A percentile compares a stretch with the other conserved stretches of the same genome.
Evolutionary conservation across 2,888 invertebrate genomes (phyloP).

Genomic region (Amblyjoppa proteus): DNA sequence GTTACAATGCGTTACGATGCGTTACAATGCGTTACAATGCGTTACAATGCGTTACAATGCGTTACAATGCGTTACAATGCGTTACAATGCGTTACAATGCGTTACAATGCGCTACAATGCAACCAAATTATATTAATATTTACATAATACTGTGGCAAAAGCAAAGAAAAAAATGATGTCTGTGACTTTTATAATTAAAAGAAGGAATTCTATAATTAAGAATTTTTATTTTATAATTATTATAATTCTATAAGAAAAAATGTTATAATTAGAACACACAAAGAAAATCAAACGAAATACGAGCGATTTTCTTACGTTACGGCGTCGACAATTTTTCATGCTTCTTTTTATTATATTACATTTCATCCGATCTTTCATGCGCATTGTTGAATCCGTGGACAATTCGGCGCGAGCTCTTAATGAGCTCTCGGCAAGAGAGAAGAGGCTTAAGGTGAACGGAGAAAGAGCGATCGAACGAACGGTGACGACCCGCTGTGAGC

Average conservation of each 20-base stretch:
- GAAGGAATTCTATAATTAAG: background rate
- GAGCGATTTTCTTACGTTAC: background rate
- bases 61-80: too few relatives aligned
- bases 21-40: too few relatives aligned
- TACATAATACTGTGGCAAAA: background rate
- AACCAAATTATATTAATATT: background rate
- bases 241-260: too few relatives aligned
- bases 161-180: background rate
- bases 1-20: too few relatives aligned
- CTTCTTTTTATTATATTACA: slow-evolving; percentile 10
- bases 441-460: slow-evolving; percentile 17
- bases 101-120: too few relatives aligned
- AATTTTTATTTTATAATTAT: too few relatives aligned
- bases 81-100: too few relatives aligned
- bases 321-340: slow-evolving; percentile 17
- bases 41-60: too few relatives aligned
- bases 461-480: background rate
- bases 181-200: background rate
- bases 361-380: slow-evolving; percentile 45
- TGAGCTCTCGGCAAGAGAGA: slow-evolving; percentile 45
- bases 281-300: background rate
- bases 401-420: slow-evolving; percentile 46
- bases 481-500: slow-evolving; percentile 23
- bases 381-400: slow-evolving; percentile 38
- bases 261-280: too few relatives aligned